Conservation (phyloP, 2,113 vertebrate species). For the Apus apus region DNA sequence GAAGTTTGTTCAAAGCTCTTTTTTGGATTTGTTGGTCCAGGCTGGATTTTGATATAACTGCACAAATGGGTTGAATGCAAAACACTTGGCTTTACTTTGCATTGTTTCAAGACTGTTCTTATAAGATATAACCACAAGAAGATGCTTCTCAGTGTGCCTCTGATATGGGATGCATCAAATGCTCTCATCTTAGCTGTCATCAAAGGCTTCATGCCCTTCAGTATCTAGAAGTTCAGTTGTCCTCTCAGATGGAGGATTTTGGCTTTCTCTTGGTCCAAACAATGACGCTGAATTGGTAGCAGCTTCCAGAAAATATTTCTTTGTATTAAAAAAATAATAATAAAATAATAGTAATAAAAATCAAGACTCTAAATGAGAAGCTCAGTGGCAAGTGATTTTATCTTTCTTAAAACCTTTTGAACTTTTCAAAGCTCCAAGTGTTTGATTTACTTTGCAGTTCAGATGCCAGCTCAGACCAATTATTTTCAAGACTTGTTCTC, state of each 20-base stretch:
- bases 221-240: neutral
- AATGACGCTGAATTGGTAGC: neutral
- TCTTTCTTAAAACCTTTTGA: constrained; percentile 11
- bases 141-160: neutral
- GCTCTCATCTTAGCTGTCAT: neutral
- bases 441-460: constrained; percentile 1
- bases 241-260: neutral
- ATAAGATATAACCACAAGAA: neutral
- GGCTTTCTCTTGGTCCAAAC: neutral
- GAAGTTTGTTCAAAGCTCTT: neutral
- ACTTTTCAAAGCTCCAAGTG: neutral
- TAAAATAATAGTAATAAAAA: too few species aligned
- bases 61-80: neutral
- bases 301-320: neutral
- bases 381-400: neutral
- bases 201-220: neutral
- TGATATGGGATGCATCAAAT: neutral
- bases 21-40: neutral
- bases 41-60: neutral
- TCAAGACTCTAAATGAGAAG: neutral
- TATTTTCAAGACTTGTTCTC: neutral
- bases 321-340: neutral
- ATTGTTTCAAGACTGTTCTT: neutral
- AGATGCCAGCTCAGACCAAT: neutral
- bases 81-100: neutral